Conservation (phyloP, 2,797 vertebrate genomes). For the Hemitrygon akajei region DNA sequence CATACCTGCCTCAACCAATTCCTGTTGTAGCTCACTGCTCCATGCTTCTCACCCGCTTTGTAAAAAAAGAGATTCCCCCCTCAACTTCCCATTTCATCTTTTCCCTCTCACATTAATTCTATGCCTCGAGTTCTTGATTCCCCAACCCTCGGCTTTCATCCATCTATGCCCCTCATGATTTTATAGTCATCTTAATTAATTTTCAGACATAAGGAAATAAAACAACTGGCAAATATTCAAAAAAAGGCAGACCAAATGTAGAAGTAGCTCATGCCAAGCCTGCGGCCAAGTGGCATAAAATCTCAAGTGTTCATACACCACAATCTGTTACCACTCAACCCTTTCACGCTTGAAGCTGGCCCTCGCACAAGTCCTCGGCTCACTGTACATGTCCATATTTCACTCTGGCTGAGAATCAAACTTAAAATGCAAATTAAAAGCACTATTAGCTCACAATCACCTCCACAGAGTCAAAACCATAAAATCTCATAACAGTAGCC, state of each 20-base stretch:
- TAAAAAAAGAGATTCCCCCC: no score
- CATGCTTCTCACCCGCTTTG: no score
- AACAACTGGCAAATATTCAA: neutral
- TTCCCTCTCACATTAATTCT: no score
- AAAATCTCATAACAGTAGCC: neutral
- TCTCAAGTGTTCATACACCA: neutral
- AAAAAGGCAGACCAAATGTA: neutral
- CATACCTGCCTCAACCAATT: no score
- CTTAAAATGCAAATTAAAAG: neutral
- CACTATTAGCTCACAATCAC: neutral
- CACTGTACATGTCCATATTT: neutral
- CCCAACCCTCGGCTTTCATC: no score
- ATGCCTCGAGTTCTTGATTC: no score
- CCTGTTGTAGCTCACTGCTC: no score
- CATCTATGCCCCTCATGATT: no score
- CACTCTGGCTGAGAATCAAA: neutral
- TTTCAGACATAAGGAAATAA: neutral
- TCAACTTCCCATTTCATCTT: no score
- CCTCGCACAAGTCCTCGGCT: neutral
- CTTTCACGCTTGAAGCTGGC: neutral
- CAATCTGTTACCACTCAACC: neutral
- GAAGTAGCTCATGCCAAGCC: neutral
- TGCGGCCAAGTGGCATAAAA: neutral
- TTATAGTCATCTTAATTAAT: neutral
- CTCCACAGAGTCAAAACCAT: neutral